Percentiles rank a stretch among this genome's conserved stretches.
These are phyloP conservation scores for Eciton burchellii DNA, from an alignment of 1,140 invertebrate genomes.

Conservation along the genomic window DNA sequence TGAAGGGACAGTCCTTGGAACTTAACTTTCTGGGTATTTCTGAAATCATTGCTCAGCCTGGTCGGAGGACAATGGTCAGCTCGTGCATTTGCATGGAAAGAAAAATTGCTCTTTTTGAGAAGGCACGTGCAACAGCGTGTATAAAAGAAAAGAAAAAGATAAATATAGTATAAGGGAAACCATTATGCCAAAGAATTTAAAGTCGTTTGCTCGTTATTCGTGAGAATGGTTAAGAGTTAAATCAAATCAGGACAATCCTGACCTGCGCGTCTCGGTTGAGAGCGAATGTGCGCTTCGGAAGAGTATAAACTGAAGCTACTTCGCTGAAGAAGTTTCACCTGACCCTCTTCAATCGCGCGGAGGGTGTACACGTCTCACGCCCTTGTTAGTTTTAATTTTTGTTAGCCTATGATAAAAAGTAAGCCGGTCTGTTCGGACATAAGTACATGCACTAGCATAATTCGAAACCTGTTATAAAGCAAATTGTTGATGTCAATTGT, in stretches of 20 bases:
- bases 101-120: constrained; percentile 59
- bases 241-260: constrained; percentile 58
- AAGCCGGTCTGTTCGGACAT: too few species aligned
- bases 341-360: too few species aligned
- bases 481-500: too few species aligned
- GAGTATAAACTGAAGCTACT: too few species aligned
- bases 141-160: not conserved
- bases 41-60: constrained; percentile 62
- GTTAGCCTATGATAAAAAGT: too few species aligned
- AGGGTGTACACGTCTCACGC: too few species aligned
- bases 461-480: too few species aligned
- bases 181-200: not conserved
- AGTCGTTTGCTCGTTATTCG: too few species aligned
- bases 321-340: too few species aligned
- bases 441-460: too few species aligned
- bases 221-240: constrained; percentile 46
- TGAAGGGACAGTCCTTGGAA: not conserved
- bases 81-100: constrained; percentile 64
- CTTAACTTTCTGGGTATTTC: constrained; percentile 70
- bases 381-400: constrained; percentile 22
- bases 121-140: not conserved
- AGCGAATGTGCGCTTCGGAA: too few species aligned
- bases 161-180: not conserved
- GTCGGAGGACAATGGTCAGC: constrained; percentile 46
- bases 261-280: too few species aligned